phyloP scores from a whole-genome alignment of 2,888 invertebrate genomes.

The Venusia cambrica region DNA sequence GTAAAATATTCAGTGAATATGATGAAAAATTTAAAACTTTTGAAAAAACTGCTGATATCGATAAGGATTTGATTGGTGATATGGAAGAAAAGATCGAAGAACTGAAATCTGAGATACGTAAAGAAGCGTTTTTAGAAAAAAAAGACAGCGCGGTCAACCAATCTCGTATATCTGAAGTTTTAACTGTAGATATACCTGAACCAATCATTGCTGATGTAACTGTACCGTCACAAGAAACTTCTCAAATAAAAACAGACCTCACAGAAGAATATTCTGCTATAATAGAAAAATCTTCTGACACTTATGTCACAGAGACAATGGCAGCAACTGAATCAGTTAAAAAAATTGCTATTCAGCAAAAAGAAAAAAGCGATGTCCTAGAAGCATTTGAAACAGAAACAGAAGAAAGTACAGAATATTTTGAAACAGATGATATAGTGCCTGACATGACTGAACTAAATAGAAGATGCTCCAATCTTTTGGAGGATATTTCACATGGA shows the following conservation, averaged over 20 bases:
- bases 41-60: constrained; percentile 46
- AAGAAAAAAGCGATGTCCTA: constrained; percentile 19
- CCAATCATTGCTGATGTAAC: constrained; percentile 20
- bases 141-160: constrained; percentile 28
- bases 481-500: constrained; percentile 77
- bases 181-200: constrained; percentile 17
- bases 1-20: constrained; percentile 62
- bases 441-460: constrained; percentile 74
- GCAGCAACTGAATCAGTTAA: constrained; percentile 4
- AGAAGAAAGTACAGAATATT: constrained; percentile 19
- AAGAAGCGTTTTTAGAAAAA: constrained; percentile 36
- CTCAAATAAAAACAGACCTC: not conserved
- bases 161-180: constrained; percentile 31
- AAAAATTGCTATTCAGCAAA: constrained; percentile 12
- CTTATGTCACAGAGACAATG: not conserved
- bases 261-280: not conserved
- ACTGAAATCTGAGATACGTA: constrained; percentile 49
- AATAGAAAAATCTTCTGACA: constrained; percentile 11
- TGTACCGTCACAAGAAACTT: too few relatives aligned
- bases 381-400: constrained; percentile 11
- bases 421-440: constrained; percentile 48
- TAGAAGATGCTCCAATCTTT: constrained; percentile 72
- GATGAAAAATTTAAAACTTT: constrained; percentile 57
- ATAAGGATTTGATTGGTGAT: constrained; percentile 53
- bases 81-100: constrained; percentile 53